Percentiles rank a stretch among this genome's conserved stretches.
phyloP scores from a whole-genome alignment of 2,797 vertebrate genomes.

The Ptychadena robeensis region DNA sequence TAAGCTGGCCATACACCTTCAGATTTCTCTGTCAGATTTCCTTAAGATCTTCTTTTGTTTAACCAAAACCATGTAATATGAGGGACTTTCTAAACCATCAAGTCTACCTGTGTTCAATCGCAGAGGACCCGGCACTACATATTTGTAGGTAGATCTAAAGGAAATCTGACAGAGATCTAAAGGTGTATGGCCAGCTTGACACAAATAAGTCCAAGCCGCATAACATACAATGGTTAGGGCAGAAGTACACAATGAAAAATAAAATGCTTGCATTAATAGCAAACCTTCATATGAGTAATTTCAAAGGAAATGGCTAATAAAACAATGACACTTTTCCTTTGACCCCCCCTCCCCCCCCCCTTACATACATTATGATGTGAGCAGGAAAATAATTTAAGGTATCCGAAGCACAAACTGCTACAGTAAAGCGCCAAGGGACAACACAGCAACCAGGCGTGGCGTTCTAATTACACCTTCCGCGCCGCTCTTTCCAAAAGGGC shows the following conservation, averaged over 20 bases:
- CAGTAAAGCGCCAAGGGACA: slow-evolving; percentile 6
- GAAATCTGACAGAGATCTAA: too few species aligned
- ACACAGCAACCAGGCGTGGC: slow-evolving; percentile 3
- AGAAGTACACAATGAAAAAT: background rate
- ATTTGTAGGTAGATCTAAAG: too few species aligned
- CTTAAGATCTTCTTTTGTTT: too few species aligned
- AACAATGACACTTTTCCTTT: background rate
- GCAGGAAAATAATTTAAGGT: background rate
- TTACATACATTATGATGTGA: background rate
- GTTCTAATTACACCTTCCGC: slow-evolving; percentile 10
- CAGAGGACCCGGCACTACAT: too few species aligned
- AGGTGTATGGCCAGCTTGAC: too few species aligned
- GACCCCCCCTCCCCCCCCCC: background rate
- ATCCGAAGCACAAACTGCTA: background rate
- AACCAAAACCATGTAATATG: too few species aligned
- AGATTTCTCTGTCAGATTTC: too few species aligned
- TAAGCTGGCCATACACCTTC: too few species aligned
- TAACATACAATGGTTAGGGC: background rate
- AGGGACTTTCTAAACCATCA: too few species aligned
- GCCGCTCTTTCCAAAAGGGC: slow-evolving; percentile 8
- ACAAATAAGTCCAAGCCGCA: background rate
- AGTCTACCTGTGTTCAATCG: too few species aligned
- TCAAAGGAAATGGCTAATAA: background rate
- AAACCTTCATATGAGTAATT: background rate
- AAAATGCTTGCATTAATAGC: too few species aligned